These are phyloP conservation scores for Herpetotheres cachinnans DNA, from an alignment of 2,113 vertebrate genomes.

Conservation along the genomic window DNA sequence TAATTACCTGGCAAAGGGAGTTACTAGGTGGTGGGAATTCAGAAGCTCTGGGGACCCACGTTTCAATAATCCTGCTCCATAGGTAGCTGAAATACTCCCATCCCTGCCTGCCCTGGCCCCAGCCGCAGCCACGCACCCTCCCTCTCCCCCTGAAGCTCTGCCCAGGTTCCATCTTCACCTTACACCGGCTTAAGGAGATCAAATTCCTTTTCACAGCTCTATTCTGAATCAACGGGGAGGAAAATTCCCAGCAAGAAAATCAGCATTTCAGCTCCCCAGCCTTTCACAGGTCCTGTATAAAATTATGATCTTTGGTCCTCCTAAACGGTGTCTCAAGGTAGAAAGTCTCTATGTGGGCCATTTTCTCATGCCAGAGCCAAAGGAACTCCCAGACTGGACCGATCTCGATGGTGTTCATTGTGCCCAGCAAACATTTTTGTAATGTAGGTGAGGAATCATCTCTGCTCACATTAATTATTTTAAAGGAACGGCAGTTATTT, in stretches of 20 bases:
- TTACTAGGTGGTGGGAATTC: neutral
- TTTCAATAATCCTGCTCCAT: neutral
- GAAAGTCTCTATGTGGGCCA: neutral
- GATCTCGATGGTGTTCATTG: neutral
- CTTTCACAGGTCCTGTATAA: neutral
- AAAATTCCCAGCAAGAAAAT: neutral
- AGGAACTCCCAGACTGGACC: neutral
- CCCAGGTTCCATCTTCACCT: neutral
- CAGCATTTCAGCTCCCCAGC: neutral
- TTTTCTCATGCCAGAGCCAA: neutral
- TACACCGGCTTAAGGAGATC: neutral
- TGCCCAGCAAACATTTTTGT: neutral
- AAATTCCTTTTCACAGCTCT: neutral
- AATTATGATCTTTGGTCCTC: neutral
- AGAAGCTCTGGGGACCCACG: neutral
- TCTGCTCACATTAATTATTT: neutral
- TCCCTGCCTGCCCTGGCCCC: neutral
- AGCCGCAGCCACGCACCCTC: neutral
- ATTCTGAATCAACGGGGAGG: neutral
- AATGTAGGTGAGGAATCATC: neutral
- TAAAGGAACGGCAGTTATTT: neutral
- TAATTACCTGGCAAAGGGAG: neutral
- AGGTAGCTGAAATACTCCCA: neutral
- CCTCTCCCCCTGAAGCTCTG: neutral
- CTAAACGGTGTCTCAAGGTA: rapidly evolving